These are phyloP conservation scores for Eciton burchellii DNA, from an alignment of 1,140 invertebrate genomes.

Conservation along the genomic window DNA sequence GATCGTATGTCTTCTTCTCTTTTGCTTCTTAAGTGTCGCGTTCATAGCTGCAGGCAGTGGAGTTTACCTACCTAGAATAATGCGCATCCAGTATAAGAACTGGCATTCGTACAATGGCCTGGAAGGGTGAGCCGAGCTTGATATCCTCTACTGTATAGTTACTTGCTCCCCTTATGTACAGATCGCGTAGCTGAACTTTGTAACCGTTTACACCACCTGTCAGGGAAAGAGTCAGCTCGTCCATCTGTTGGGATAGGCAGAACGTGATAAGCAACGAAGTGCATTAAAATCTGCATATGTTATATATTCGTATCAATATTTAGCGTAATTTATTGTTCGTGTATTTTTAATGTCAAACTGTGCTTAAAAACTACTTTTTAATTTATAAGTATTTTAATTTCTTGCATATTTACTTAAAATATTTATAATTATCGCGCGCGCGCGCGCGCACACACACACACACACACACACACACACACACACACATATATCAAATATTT, in stretches of 20 bases:
- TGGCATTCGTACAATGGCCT: slow-evolving; percentile 89
- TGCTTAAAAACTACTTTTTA: too few relatives aligned
- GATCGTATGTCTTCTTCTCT: not conserved
- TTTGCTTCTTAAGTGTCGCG: not conserved
- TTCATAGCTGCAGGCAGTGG: not conserved
- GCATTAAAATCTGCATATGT: not conserved
- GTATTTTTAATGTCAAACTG: not conserved
- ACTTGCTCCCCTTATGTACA: slow-evolving; percentile 89
- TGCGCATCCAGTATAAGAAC: slow-evolving; percentile 88
- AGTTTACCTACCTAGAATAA: slow-evolving; percentile 86
- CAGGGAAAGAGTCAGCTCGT: slow-evolving; percentile 88
- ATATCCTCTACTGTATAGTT: slow-evolving; percentile 89
- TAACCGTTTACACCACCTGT: slow-evolving; percentile 90
- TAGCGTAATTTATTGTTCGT: not conserved
- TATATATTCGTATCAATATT: not conserved
- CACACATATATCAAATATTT: too few relatives aligned
- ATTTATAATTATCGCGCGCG: too few relatives aligned
- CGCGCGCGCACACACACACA: too few relatives aligned
- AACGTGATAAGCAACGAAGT: not conserved
- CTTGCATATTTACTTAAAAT: too few relatives aligned
- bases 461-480: too few relatives aligned
- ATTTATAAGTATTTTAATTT: too few relatives aligned
- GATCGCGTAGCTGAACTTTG: slow-evolving; percentile 89
- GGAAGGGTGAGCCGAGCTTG: slow-evolving; percentile 88
- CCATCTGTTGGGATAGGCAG: slow-evolving; percentile 85